phyloP scores from a whole-genome alignment of 2,888 invertebrate species.

The Agrenia bidenticulata region DNA sequence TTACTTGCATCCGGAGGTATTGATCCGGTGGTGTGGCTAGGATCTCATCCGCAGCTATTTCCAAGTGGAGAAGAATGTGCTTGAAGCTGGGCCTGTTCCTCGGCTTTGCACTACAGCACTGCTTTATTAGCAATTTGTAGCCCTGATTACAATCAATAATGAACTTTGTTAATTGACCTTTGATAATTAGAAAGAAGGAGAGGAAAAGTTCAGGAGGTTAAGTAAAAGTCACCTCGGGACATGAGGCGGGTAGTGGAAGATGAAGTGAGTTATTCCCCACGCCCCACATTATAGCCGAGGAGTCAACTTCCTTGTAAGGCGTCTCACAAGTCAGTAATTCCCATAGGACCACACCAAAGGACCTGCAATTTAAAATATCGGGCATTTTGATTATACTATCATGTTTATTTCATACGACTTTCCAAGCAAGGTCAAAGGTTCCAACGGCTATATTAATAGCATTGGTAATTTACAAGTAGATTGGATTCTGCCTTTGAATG shows the following conservation, averaged over 20 bases:
- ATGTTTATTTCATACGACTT: no score
- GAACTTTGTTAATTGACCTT: neutral
- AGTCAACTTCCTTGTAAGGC: slow-evolving; percentile 91
- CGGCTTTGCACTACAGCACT: slow-evolving; percentile 90
- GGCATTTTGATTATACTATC: no score
- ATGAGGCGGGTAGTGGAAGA: slow-evolving; percentile 85
- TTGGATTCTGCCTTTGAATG: neutral
- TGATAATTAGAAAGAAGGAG: neutral
- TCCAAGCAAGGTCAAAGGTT: no score
- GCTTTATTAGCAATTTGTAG: slow-evolving; percentile 80
- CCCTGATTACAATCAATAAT: slow-evolving; percentile 57
- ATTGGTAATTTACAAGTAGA: neutral
- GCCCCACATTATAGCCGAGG: slow-evolving; percentile 96
- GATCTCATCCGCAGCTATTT: slow-evolving; percentile 50
- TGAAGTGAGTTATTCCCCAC: slow-evolving; percentile 91
- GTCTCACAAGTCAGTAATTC: slow-evolving; percentile 92
- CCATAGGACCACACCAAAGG: slow-evolving; percentile 97
- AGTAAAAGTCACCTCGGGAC: slow-evolving; percentile 66
- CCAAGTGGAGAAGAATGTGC: slow-evolving; percentile 73
- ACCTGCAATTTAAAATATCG: no score
- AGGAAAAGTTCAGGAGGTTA: neutral
- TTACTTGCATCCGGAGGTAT: slow-evolving; percentile 77
- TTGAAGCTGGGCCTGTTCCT: slow-evolving; percentile 86
- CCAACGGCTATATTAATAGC: no score
- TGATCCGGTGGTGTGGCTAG: slow-evolving; percentile 66